Evolutionary conservation across 2,113 vertebrate genomes (phyloP).

Genomic region (Macaca fascicularis): T2T-MFA8v1.1 NC_088395.1:116737501-116738000

Average conservation of each 20-base stretch:
- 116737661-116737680: not conserved
- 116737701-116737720: not conserved
- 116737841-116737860: not conserved
- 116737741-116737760: not conserved
- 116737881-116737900: not conserved
- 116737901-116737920: not conserved
- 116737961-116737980: not conserved
- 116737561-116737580: not conserved
- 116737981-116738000: not conserved
- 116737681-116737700: conserved; percentile 23
- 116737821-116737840: not conserved
- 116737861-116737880: not conserved
- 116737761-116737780: not conserved
- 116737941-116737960: not conserved
- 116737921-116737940: not conserved
- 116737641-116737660: not conserved
- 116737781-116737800: not conserved
- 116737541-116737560: not conserved
- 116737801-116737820: not conserved
- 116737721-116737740: not conserved
- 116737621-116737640: conserved; percentile 11
- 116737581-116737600: not conserved
- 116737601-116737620: not conserved
- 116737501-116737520: not conserved
- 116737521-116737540: not conserved